These are phyloP conservation scores for Cichladusa arquata DNA, from an alignment of 2,113 vertebrate species.

Conservation along the genomic window DNA sequence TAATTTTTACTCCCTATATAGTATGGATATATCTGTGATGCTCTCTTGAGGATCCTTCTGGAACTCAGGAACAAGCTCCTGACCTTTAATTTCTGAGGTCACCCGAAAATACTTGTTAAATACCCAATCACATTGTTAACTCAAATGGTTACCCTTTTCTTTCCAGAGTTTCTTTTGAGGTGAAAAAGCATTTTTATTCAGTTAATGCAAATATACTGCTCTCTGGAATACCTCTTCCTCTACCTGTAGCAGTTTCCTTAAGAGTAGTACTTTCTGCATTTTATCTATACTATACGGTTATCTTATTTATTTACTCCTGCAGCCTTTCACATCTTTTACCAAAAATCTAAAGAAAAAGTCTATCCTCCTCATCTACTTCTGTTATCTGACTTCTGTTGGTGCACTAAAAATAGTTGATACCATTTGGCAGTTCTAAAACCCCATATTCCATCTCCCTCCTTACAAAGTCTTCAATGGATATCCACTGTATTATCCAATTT, in stretches of 20 bases:
- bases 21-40: not conserved
- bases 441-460: not conserved
- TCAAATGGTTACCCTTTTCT: not conserved
- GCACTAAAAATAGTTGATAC: not conserved
- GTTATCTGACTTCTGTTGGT: not conserved
- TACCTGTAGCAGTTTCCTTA: not conserved
- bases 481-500: not conserved
- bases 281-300: not conserved
- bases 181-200: not conserved
- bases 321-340: not conserved
- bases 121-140: not conserved
- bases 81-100: not conserved
- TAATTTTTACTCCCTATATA: not conserved
- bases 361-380: not conserved
- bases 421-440: not conserved
- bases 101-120: not conserved
- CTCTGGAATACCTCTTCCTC: not conserved
- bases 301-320: not conserved
- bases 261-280: not conserved
- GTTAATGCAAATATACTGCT: not conserved
- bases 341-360: not conserved
- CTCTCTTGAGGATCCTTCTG: not conserved
- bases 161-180: not conserved
- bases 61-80: not conserved
- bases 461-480: not conserved